Evolutionary conservation across 2,888 invertebrate species (phyloP).

Genomic region (Orthonevra nobilis): DNA sequence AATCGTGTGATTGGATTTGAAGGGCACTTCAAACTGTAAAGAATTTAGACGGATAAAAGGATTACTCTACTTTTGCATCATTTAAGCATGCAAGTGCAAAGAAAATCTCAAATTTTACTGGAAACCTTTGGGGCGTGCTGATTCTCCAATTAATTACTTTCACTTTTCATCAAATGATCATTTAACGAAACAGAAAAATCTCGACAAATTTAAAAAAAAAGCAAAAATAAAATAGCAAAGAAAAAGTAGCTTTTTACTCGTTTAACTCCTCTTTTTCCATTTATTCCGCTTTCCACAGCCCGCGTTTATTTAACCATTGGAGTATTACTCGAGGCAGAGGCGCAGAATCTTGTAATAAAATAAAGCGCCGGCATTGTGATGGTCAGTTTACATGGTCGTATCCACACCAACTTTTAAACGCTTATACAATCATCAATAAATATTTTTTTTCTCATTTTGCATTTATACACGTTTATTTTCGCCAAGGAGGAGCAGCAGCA

Average conservation of each 20-base stretch:
- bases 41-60: too few species aligned
- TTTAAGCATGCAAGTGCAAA: too few species aligned
- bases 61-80: too few species aligned
- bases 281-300: constrained; percentile 5
- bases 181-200: constrained; percentile 23
- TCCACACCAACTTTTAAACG: constrained; percentile 42
- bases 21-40: too few species aligned
- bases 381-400: constrained; percentile 63
- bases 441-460: constrained; percentile 3
- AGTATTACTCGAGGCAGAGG: constrained; percentile 50
- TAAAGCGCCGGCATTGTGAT: constrained; percentile 50
- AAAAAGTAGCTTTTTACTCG: constrained; percentile 53
- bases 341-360: constrained; percentile 60
- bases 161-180: constrained; percentile 46
- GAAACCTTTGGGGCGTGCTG: constrained; percentile 6
- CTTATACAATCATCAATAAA: constrained; percentile 66
- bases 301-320: background rate
- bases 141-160: constrained; percentile 61
- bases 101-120: background rate
- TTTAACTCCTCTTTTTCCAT: constrained; percentile 45
- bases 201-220: constrained; percentile 49
- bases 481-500: constrained; percentile 18
- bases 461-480: constrained; percentile 16
- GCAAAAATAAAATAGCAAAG: constrained; percentile 29
- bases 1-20: too few species aligned